Percentiles rank a stretch among this genome's conserved stretches.
phyloP scores from a whole-genome alignment of 2,888 invertebrate genomes.

The Ochlodes sylvanus region DNA sequence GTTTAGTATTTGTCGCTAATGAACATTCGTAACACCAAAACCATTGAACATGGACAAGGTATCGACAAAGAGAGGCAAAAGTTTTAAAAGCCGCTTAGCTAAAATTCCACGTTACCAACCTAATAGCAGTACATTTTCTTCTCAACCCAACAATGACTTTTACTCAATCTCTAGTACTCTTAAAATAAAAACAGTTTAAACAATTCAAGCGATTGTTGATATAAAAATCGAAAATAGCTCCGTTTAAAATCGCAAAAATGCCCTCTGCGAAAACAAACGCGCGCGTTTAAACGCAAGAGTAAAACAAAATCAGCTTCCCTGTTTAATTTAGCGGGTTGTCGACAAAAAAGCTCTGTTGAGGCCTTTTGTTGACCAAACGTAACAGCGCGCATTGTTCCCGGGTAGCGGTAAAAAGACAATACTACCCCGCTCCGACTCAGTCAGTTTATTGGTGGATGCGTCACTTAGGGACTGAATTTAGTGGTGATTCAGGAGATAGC shows the following conservation, averaged over 20 bases:
- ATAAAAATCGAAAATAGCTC: slow-evolving; percentile 36
- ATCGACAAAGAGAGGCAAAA: neutral
- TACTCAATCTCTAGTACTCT: neutral
- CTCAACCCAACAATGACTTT: slow-evolving; percentile 6
- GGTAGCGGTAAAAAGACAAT: slow-evolving; percentile 67
- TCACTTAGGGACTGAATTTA: slow-evolving; percentile 55
- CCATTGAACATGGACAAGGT: too few species aligned
- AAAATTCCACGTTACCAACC: neutral
- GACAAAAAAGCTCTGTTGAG: slow-evolving; percentile 76
- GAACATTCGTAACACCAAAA: too few species aligned
- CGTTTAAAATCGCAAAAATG: slow-evolving; percentile 39
- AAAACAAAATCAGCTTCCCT: slow-evolving; percentile 76
- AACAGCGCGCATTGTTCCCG: slow-evolving; percentile 78
- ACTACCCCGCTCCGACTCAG: slow-evolving; percentile 61
- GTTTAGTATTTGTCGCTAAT: too few species aligned
- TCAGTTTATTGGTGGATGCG: slow-evolving; percentile 60
- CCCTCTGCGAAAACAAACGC: slow-evolving; percentile 39
- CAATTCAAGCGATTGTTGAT: slow-evolving; percentile 6
- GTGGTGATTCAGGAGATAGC: slow-evolving; percentile 57
- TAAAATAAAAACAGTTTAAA: slow-evolving; percentile 14
- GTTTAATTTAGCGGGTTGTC: slow-evolving; percentile 81
- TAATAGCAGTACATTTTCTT: neutral
- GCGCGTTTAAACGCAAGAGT: slow-evolving; percentile 64
- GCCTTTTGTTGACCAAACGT: slow-evolving; percentile 77
- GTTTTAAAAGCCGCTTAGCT: neutral